phyloP scores from a whole-genome alignment of 2,113 vertebrate genomes.

The Pachyramphus minor region DNA sequence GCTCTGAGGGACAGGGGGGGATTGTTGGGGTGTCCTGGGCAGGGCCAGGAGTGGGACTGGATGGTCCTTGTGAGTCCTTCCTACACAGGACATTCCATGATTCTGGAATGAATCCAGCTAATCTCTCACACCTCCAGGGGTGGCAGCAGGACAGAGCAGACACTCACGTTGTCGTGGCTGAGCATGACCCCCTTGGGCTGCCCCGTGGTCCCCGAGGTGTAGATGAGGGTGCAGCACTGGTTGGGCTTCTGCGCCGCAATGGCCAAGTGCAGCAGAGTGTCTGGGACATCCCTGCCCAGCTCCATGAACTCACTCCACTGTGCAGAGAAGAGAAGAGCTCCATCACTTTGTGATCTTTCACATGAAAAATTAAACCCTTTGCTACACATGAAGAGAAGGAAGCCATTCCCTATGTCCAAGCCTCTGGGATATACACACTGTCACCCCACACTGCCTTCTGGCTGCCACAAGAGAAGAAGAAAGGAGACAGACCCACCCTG shows the following conservation, averaged over 20 bases:
- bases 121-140: too few species aligned
- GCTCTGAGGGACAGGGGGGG: not conserved
- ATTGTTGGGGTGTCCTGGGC: not conserved
- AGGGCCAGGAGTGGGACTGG: fast-evolving
- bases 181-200: constrained; percentile 94
- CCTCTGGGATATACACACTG: not conserved
- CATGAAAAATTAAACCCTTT: not conserved
- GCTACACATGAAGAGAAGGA: not conserved
- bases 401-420: not conserved
- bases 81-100: not conserved
- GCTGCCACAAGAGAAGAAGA: not conserved
- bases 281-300: constrained; percentile 72
- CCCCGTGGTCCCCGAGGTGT: constrained; percentile 90
- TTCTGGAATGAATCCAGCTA: not conserved
- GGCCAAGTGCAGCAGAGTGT: constrained; percentile 72
- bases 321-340: not conserved
- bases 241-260: constrained; percentile 83
- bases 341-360: not conserved
- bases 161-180: constrained; percentile 91
- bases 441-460: not conserved
- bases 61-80: not conserved
- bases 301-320: constrained; percentile 92
- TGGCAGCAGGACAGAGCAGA: not conserved
- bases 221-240: constrained; percentile 91
- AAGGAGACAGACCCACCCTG: not conserved